Evolutionary conservation across 2,113 vertebrate species (phyloP), one percentile per base, ranked within the genome.

Genomic region (Corythoichthys intestinalis): DNA sequence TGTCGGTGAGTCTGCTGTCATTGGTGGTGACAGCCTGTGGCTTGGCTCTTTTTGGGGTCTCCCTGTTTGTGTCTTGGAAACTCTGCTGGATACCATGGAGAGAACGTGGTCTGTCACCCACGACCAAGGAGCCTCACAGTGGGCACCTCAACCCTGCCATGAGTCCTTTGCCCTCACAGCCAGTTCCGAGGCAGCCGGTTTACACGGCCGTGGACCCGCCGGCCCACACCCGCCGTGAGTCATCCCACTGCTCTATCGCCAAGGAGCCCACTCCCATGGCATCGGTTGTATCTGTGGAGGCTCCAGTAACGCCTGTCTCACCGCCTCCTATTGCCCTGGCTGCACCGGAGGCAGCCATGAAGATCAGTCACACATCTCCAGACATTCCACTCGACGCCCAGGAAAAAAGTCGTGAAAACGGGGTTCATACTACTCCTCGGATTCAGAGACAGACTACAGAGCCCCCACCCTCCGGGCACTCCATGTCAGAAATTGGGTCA

Each of bases 51-150:
- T 98, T 99, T 52, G 97, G 96, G 0, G 97, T 98, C 35, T 99
- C 97, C 66, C 93, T 99, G 50, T 99, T 99, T 50, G 97, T 99
- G 34, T 98, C 97, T 73, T 99, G 97, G 97, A 99, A 99, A 83
- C 94, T 99, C 77, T 98, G 97, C 84, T 99, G 97, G 97, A 95
- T 98, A 88, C 97, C 97, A 50, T 99, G 97, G 96, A 92, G 97
- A 80, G 97, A 99, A 83, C 92, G 94, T 64, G 93, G 93, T 28
- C 81, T 94, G 60, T 93, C 93, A 0, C 94, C 94, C 66, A 92
- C 92, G 52, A 91, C 60, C 91, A 97, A 96, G 90, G 94, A 96
- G 78, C 63, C 76, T 53, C 85, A 88, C 1, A 91, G 44, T 5
- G 61, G 93, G 85, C 96, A 95, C 80, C 92, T 94, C 69, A 95